Base-by-base conservation (phyloP, 1,140 invertebrate species). In the Zeugodacus cucurbitae region DNA sequence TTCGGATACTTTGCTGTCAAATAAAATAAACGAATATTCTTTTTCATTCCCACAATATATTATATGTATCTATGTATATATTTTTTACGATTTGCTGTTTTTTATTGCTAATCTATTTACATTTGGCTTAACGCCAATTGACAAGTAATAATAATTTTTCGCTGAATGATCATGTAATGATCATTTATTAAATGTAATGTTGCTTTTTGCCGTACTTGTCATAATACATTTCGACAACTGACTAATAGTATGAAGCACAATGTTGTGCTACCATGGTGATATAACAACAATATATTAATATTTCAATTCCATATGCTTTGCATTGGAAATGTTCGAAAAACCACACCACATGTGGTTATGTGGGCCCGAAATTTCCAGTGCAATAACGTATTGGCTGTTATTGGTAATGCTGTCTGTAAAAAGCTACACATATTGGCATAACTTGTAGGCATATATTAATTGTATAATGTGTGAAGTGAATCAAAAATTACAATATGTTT, bases 41-140 rank as follows among this genome's bases (percentile, higher is more conserved):
- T 22, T n/a, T n/a, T n/a, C n/a, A n/a, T n/a, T n/a, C n/a, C n/a
- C n/a, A n/a, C n/a, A n/a, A n/a, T n/a, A n/a, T n/a, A n/a, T n/a
- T n/a, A n/a, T n/a, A n/a, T n/a, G n/a, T n/a, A n/a, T n/a, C n/a
- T n/a, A n/a, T n/a, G n/a, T n/a, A n/a, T 2, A 20, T 67, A 29
- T 26, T 41, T 74, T 37, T 34, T 67, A 0, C 32, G 3, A 8
- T 67, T 67, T 34, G 64, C 14, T 37, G 5, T 5, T 41, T 8
- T 20, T 34, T 22, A 4, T 74, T 54, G 48, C 5, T 74, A 74
- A 74, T 74, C 67, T 74, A 5, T 74, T 41, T 74, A 37, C 34
- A 74, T 74, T 74, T 74, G 67, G 67, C 67, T 74, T 74, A 74
- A 74, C 34, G 67, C 67, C 67, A 74, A 74, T 74, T 74, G 67